Evolutionary conservation across 2,113 vertebrate genomes (phyloP).

Genomic region (Indicator indicator): DNA sequence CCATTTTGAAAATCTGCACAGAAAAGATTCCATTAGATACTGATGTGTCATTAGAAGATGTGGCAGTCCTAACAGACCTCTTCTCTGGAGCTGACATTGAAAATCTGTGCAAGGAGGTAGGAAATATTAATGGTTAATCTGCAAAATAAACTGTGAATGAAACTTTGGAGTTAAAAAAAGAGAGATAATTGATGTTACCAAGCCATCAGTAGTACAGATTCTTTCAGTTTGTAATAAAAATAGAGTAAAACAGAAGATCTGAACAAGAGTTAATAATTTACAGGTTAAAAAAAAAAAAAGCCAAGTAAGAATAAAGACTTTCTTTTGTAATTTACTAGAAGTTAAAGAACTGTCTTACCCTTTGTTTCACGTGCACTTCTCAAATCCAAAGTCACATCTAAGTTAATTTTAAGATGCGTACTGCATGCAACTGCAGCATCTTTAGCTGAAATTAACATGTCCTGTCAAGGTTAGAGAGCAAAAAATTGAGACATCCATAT

Average conservation of each 20-base stretch:
- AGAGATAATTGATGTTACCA: not conserved
- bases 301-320: not conserved
- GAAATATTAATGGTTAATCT: not conserved
- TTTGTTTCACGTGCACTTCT: not conserved
- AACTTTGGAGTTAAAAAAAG: not conserved
- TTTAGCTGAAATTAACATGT: not conserved
- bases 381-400: not conserved
- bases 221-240: not conserved
- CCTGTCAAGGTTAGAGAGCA: not conserved
- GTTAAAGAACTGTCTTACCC: not conserved
- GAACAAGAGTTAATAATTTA: not conserved
- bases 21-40: slow-evolving; percentile 78
- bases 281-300: not conserved
- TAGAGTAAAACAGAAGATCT: not conserved
- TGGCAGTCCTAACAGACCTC: slow-evolving; percentile 79
- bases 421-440: not conserved
- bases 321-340: not conserved
- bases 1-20: slow-evolving; percentile 85
- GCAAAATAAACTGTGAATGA: not conserved
- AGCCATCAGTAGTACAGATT: not conserved
- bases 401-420: not conserved
- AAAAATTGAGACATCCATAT: not conserved
- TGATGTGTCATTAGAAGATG: slow-evolving; percentile 82
- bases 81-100: slow-evolving; percentile 94
- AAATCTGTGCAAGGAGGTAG: slow-evolving; percentile 95